These are phyloP conservation scores for Eupelmus urozonus DNA, from an alignment of 2,888 invertebrate genomes.

Conservation along the genomic window DNA sequence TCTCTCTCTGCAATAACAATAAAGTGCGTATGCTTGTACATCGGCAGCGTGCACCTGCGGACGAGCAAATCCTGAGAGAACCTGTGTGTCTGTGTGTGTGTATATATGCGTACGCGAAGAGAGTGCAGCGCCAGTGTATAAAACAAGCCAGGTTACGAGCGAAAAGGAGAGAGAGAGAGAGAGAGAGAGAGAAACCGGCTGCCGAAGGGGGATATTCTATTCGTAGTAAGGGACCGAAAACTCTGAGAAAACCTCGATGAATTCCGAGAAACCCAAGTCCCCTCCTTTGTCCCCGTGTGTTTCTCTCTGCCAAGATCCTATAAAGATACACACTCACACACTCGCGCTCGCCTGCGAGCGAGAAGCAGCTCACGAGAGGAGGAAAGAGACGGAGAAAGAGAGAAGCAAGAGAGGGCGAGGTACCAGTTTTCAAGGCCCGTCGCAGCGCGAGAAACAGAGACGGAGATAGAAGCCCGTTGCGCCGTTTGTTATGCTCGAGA, in stretches of 20 bases:
- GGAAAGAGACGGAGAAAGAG: slow-evolving; percentile 9
- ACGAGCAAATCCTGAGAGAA: neutral
- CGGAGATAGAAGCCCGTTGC: slow-evolving; percentile 61
- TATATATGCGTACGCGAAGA: no score
- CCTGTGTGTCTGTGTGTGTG: no score
- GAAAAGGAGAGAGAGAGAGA: neutral
- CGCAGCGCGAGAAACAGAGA: no score
- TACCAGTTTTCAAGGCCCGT: slow-evolving; percentile 72
- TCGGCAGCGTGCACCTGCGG: slow-evolving; percentile 26
- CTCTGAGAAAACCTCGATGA: slow-evolving; percentile 72
- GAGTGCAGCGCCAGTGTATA: neutral
- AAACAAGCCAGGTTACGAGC: neutral
- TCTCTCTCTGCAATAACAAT: neutral
- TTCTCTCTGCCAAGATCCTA: slow-evolving; percentile 46
- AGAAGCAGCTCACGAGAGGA: slow-evolving; percentile 22
- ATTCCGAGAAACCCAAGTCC: slow-evolving; percentile 71
- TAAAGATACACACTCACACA: slow-evolving; percentile 52
- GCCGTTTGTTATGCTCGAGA: slow-evolving; percentile 68
- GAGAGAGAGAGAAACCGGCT: neutral
- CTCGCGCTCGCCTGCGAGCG: no score
- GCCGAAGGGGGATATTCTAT: slow-evolving; percentile 57
- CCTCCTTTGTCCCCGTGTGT: slow-evolving; percentile 26
- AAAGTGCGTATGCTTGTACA: neutral
- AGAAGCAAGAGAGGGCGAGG: slow-evolving; percentile 50
- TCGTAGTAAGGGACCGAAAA: slow-evolving; percentile 70